Percentiles rank a stretch among this genome's conserved stretches.
Conservation (phyloP, 2,888 invertebrate species). For the Drosophila vallismaia region DNA sequence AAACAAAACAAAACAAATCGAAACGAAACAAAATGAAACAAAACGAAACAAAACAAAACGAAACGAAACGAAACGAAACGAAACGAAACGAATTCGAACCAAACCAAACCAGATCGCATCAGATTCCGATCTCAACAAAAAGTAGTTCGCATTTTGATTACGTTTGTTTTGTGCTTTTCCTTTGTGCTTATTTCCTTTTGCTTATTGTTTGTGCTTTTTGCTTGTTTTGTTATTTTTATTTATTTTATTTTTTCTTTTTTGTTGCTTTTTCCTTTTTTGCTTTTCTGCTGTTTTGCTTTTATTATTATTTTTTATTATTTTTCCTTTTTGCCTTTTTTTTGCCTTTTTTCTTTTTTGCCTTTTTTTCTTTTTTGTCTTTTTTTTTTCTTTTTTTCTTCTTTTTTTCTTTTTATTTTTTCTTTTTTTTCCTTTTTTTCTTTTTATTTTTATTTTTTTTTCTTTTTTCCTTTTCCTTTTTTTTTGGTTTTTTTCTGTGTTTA, state of each 20-base stretch:
- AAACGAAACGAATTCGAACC: constrained; percentile 3
- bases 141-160: constrained; percentile 37
- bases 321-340: background rate
- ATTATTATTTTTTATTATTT: too few relatives aligned
- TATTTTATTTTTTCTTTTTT: background rate
- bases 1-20: too few relatives aligned
- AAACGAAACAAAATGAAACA: too few relatives aligned
- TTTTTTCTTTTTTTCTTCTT: too few relatives aligned
- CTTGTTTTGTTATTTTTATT: background rate
- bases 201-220: background rate
- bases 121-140: constrained; percentile 7
- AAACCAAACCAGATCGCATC: constrained; percentile 38
- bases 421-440: too few relatives aligned
- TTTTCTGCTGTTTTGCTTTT: background rate
- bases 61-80: background rate
- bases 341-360: background rate
- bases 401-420: too few relatives aligned
- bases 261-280: background rate
- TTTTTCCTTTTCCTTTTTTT: too few relatives aligned
- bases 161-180: background rate
- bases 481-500: too few relatives aligned
- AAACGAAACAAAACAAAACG: too few relatives aligned
- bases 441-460: too few relatives aligned
- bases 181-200: background rate
- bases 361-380: too few relatives aligned